Evolutionary conservation across 2,113 vertebrate genomes (phyloP), one percentile per base, ranked within the genome.

Genomic region (Neogobius melanostomus): DNA sequence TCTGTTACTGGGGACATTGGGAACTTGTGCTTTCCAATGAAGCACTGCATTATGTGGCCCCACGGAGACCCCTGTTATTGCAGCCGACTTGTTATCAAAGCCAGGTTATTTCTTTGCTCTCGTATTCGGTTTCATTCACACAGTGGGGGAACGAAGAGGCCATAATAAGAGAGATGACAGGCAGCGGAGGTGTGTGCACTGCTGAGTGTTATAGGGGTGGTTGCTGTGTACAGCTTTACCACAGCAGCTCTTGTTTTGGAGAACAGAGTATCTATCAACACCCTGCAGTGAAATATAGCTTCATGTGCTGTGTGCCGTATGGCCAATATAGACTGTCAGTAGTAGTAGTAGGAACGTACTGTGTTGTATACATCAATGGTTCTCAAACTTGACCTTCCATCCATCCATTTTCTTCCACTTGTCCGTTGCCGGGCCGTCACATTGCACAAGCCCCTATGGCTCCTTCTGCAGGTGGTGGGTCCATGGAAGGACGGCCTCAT

Each of bases 101-200:
- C 59, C 59, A 44, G 59, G 59, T 61, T 61, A 61, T 61, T 61
- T 61, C 59, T 61, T 61, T 61, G 59, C 59, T n/a, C 59, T 45
- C 15, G 59, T 61, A 45, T 61, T 61, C 15, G 5, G 59, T 45
- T 61, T 61, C 59, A 61, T 61, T 61, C 59, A 61, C 59, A 61
- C 59, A 44, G 59, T 61, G 14, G 11, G 59, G 14, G 59, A 60
- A 61, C 42, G 44, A 7, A 61, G 59, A 61, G 59, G 42, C 42
- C 59, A 16, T 45, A 45, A 61, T 16, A 61, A 61, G 59, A 44
- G 15, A 45, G 59, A 61, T 61, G 59, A 61, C 59, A 61, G 42
- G 59, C 59, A 61, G 59, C 4, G 4, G 42, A n/a, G 59, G 59
- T 45, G 59, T 61, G 59, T 61, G 42, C 59, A 16, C 15, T 61